phyloP scores from a whole-genome alignment of 2,113 vertebrate species.

The Murina feae region DNA sequence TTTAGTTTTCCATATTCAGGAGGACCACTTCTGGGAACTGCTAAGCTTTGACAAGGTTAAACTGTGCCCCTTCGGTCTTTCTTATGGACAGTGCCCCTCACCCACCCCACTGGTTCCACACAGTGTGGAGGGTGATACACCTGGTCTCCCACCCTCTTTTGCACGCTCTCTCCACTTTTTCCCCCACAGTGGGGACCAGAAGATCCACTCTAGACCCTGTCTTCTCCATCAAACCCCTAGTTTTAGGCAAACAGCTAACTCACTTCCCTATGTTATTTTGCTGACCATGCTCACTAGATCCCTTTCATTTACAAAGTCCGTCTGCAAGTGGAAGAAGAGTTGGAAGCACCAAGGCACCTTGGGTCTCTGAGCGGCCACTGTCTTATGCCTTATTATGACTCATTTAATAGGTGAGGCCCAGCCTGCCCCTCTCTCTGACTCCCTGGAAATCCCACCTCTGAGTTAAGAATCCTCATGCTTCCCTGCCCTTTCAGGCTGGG shows the following conservation, averaged over 20 bases:
- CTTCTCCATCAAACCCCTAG: not conserved
- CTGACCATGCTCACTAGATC: not conserved
- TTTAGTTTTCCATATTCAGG: not conserved
- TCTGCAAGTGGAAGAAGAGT: not conserved
- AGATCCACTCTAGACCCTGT: not conserved
- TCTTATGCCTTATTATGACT: too few species aligned
- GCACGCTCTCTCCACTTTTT: accelerated
- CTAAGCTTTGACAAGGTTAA: not conserved
- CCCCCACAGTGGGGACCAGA: not conserved
- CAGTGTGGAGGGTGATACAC: too few species aligned
- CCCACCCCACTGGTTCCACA: not conserved
- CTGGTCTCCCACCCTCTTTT: accelerated
- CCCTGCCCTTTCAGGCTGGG: too few species aligned
- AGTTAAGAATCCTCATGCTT: too few species aligned
- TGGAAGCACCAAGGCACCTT: accelerated
- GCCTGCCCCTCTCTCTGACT: accelerated
- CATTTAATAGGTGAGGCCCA: not conserved
- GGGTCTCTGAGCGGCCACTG: too few species aligned
- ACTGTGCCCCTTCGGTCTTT: not conserved
- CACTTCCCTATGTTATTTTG: accelerated
- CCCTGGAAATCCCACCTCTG: not conserved
- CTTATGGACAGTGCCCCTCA: accelerated
- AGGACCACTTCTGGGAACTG: not conserved
- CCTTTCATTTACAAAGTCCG: accelerated
- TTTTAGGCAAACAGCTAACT: not conserved